These are phyloP conservation scores for Ametastegia equiseti DNA, from an alignment of 2,888 invertebrate genomes.

Conservation along the genomic window DNA sequence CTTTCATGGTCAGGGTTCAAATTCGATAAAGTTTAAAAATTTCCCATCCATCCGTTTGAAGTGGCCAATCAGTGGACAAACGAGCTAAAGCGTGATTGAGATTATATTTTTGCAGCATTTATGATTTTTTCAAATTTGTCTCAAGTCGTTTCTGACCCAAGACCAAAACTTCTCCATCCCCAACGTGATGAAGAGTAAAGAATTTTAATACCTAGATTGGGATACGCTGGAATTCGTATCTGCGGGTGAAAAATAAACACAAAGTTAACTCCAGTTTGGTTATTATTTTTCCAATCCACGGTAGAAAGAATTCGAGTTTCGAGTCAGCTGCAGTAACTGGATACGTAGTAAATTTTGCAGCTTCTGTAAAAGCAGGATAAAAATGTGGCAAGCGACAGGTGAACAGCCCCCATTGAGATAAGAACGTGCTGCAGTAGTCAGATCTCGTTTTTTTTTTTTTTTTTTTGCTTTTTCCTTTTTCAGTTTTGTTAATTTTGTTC, in stretches of 20 bases:
- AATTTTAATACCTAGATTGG: no score
- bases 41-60: no score
- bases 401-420: slow-evolving; percentile 22
- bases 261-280: slow-evolving; percentile 17
- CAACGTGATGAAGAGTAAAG: no score
- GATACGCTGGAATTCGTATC: not conserved
- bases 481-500: not conserved
- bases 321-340: slow-evolving; percentile 13
- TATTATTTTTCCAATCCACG: not conserved
- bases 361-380: not conserved
- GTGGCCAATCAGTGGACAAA: no score
- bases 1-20: no score
- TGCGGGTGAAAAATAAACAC: not conserved
- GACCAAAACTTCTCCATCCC: no score
- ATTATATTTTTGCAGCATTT: no score
- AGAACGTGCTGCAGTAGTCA: slow-evolving; percentile 2
- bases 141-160: no score
- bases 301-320: not conserved
- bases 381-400: slow-evolving; percentile 15
- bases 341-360: slow-evolving; percentile 2
- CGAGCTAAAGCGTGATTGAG: no score
- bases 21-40: no score
- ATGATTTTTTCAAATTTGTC: no score
- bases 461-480: not conserved
- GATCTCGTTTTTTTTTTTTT: not conserved